Evolutionary conservation across 2,888 invertebrate species (phyloP).

Genomic region (Mesorhabditis spiculigera): DNA sequence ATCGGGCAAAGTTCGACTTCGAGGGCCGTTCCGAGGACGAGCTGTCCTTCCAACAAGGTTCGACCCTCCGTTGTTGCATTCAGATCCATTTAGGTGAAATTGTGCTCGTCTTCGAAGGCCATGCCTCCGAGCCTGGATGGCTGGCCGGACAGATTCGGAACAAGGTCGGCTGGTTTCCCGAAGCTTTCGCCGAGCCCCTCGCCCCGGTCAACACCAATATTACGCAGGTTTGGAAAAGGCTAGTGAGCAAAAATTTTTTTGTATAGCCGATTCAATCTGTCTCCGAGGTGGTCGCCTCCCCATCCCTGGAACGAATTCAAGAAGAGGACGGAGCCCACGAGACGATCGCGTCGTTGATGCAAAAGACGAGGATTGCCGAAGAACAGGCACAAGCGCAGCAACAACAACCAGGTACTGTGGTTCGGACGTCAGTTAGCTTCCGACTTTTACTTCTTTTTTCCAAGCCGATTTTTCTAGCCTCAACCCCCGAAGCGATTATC

Average conservation of each 20-base stretch:
- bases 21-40: slow-evolving; percentile 76
- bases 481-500: slow-evolving; percentile 14
- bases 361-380: background rate
- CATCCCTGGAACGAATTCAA: slow-evolving; percentile 36
- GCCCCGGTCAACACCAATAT: slow-evolving; percentile 26
- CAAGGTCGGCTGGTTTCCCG: slow-evolving; percentile 66
- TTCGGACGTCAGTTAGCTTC: too few relatives aligned
- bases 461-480: slow-evolving; percentile 1
- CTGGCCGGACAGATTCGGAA: slow-evolving; percentile 85
- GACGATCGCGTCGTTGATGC: background rate
- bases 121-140: slow-evolving; percentile 95
- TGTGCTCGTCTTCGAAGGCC: slow-evolving; percentile 73
- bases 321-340: slow-evolving; percentile 18
- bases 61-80: background rate
- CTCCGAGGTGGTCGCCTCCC: slow-evolving; percentile 30
- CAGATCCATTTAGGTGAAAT: slow-evolving; percentile 71
- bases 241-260: slow-evolving; percentile 7
- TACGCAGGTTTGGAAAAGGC: slow-evolving; percentile 11
- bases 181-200: slow-evolving; percentile 60
- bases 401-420: too few relatives aligned
- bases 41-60: slow-evolving; percentile 27
- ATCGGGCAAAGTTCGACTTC: slow-evolving; percentile 89
- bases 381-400: too few relatives aligned
- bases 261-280: slow-evolving; percentile 29
- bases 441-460: background rate